Conservation (phyloP, 64 coral and sea anemone species). For the Porites australiensis region DNA sequence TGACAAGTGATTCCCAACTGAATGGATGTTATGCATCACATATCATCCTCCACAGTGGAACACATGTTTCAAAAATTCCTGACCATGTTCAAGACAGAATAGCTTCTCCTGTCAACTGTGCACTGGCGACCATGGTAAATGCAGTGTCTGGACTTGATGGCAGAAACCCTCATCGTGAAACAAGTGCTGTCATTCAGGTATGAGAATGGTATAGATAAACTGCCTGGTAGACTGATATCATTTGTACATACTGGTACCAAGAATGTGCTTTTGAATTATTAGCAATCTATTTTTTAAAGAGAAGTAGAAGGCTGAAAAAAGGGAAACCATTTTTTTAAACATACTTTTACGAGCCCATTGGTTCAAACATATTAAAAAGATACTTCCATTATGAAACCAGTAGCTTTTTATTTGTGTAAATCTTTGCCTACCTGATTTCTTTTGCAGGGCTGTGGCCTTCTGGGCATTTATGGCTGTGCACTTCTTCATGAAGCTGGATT, state of each 20-base stretch:
- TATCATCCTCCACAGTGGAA: constrained; percentile 85
- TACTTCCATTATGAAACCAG: no score
- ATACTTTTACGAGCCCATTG: no score
- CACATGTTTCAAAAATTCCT: constrained; percentile 91
- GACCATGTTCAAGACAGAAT: constrained; percentile 66
- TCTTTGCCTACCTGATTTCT: no score
- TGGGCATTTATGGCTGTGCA: constrained; percentile 94
- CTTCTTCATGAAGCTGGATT: constrained; percentile 89
- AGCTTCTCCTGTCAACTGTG: constrained; percentile 93
- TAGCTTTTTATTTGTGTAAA: no score
- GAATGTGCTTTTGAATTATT: no score
- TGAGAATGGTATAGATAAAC: neutral
- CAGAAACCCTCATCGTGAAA: constrained; percentile 22
- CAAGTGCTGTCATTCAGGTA: constrained; percentile 89
- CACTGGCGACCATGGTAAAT: constrained; percentile 96
- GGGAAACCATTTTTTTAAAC: no score
- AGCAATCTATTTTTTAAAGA: no score
- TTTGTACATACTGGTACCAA: no score
- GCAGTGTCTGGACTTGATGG: constrained; percentile 62
- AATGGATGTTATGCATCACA: constrained; percentile 99
- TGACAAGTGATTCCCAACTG: constrained; percentile 73
- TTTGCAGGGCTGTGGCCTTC: constrained; percentile 85
- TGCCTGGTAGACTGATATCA: no score
- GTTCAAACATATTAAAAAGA: no score
- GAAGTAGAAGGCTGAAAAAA: no score